These are phyloP conservation scores for Papilio machaon DNA, from an alignment of 1,140 invertebrate genomes.

Conservation along the genomic window DNA sequence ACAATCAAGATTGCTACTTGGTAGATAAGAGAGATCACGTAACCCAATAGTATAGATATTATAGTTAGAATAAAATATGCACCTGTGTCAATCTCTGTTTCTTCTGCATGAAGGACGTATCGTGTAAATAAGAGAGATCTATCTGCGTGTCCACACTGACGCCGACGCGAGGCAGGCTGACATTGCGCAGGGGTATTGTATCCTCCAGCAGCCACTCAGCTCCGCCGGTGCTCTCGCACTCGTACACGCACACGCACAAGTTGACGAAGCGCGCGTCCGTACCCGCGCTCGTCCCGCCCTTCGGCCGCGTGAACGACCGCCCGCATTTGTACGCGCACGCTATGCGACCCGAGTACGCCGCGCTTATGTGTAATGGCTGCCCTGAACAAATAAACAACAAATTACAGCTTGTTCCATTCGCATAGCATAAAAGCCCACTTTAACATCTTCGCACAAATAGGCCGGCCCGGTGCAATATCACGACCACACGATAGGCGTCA, in stretches of 20 bases:
- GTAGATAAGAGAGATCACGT: no score
- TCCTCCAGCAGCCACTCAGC: conserved; percentile 99
- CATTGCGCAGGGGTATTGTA: conserved; percentile 94
- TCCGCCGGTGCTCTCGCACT: conserved; percentile 99
- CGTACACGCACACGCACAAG: conserved; percentile 98
- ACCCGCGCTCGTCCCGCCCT: conserved; percentile 79
- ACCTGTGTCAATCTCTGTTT: conserved; percentile 90
- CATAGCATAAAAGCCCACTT: no score
- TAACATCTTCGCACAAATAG: no score
- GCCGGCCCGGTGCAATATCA: no score
- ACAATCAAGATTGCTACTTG: no score
- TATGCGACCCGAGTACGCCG: conserved; percentile 97
- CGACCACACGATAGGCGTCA: no score
- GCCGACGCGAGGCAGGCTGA: conserved; percentile 91
- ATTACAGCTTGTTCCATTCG: neutral
- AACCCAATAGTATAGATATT: neutral
- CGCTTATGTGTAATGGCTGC: conserved; percentile 95
- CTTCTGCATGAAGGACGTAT: conserved; percentile 90
- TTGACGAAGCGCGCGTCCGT: conserved; percentile 95
- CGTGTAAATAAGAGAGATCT: conserved; percentile 92
- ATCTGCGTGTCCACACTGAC: conserved; percentile 87
- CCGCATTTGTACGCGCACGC: conserved; percentile 98
- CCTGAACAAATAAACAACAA: conserved; percentile 71
- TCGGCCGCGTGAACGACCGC: conserved; percentile 90
- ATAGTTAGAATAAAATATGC: neutral